These are phyloP conservation scores for Phaethornis superciliosus DNA, from an alignment of 2,113 vertebrate species.

Conservation along the genomic window DNA sequence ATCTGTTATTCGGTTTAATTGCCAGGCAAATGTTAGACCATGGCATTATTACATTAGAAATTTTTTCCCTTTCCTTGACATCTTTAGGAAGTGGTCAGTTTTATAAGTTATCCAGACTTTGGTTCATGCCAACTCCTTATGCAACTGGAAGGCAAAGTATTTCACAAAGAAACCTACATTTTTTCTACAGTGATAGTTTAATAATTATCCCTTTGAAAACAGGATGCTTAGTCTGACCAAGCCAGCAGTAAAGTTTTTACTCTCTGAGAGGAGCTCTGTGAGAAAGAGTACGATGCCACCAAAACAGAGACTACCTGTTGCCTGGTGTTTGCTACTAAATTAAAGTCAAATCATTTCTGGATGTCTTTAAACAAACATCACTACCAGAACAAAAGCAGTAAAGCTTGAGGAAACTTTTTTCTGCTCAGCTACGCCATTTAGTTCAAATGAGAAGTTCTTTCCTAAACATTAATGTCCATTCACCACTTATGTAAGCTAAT, in stretches of 20 bases:
- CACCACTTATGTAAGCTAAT: not conserved
- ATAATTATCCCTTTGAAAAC: not conserved
- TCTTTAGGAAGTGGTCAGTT: not conserved
- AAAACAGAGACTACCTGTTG: not conserved
- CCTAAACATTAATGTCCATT: not conserved
- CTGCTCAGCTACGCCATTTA: not conserved
- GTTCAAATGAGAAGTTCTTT: not conserved
- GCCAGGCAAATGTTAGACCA: too few species aligned
- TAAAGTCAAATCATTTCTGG: not conserved
- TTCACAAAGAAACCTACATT: not conserved
- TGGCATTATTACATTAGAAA: not conserved
- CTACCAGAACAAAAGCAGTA: not conserved
- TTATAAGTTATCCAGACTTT: not conserved
- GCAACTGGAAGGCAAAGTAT: not conserved
- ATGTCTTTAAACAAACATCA: not conserved
- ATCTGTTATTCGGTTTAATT: too few species aligned
- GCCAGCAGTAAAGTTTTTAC: not conserved
- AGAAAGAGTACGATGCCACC: not conserved
- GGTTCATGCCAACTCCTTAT: not conserved
- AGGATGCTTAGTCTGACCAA: not conserved
- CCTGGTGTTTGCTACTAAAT: not conserved
- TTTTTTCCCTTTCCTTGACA: not conserved
- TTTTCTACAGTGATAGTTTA: not conserved
- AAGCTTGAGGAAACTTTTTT: not conserved
- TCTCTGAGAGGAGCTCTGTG: not conserved